Percentiles rank a stretch among this genome's conserved stretches.
Evolutionary conservation across 2,888 invertebrate genomes (phyloP).

Genomic region (Reticulitermes lucifugus): DNA sequence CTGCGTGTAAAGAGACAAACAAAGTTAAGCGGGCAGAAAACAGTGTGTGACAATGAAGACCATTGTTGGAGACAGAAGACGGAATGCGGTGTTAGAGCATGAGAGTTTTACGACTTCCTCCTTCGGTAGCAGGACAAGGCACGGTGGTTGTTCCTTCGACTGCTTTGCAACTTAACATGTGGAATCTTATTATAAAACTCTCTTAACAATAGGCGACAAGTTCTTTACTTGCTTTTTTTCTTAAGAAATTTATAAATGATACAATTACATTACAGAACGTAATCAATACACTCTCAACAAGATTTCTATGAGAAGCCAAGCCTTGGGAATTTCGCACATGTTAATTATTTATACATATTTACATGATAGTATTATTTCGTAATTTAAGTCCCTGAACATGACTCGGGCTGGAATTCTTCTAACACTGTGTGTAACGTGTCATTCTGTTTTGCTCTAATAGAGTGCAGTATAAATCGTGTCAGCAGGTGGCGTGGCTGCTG

Average conservation of each 20-base stretch:
- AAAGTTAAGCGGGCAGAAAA: not conserved
- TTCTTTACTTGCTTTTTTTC: not conserved
- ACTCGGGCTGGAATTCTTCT: not conserved
- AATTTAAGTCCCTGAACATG: not conserved
- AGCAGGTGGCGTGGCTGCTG: not conserved
- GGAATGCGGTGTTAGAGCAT: conserved; percentile 1
- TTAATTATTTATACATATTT: conserved; percentile 30
- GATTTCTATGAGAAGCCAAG: not conserved
- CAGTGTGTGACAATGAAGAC: not conserved
- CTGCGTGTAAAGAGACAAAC: not conserved
- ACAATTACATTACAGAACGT: not conserved
- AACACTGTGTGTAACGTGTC: not conserved
- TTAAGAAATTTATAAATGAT: not conserved
- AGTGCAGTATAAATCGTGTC: not conserved
- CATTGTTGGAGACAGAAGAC: not conserved
- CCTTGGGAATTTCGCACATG: conserved; percentile 24
- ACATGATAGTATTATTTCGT: not conserved
- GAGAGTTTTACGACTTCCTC: conserved; percentile 23
- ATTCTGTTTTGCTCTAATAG: not conserved
- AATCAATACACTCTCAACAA: not conserved
- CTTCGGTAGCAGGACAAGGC: not conserved
- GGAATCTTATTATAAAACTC: conserved; percentile 4
- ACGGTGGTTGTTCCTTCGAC: not conserved
- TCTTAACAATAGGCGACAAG: not conserved
- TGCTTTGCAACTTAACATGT: not conserved